Base-by-base conservation (phyloP, 2,888 invertebrate species). In the Artemia sinica region DNA sequence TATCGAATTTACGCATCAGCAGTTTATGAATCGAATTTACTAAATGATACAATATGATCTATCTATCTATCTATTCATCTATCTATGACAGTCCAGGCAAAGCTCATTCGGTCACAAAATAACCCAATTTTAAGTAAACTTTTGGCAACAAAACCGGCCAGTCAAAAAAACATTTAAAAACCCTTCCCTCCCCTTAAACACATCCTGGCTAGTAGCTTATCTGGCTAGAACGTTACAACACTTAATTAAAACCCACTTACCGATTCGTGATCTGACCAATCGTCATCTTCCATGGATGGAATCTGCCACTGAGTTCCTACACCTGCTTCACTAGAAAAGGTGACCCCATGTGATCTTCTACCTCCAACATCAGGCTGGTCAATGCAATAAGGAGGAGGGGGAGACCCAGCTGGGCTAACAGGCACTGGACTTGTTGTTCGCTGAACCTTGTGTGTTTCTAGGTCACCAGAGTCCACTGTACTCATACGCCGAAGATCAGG, bases 241-340 rank as follows among this genome's bases (percentile, higher is more conserved):
- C 65, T 18, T 63, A n/a, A 8, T 28, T 11, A 14, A 14, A 50
- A 11, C 12, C 69, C 72, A 77, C 84, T 81, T 78, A 85, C 85
- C 77, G 86, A 85, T 79, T 91, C 90, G 74, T 88, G 87, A 75
- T 91, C 89, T 0, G 91, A 90, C 72, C 89, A 86, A 74, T 93
- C 93, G 75, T 94, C 94, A 76, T 94, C 94, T 77, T 95, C 94
- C 90, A 94, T 93, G 14, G 91, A 91, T 75, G 94, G 91, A 71
- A 94, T 93, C 66, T 74, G 80, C 78, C n/a, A 80, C 66, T 70
- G 70, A 28, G 68, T 70, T 66, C 66, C 70, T 66, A 68, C 51
- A 12, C 68, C 68, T 48, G 68, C 50, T 51, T 69, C 67, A 28
- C n/a, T 49, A 66, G 41, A 65, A 66, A n/a, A 49, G 63, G 50